Percentiles rank a stretch among this genome's conserved stretches.
Conservation (phyloP, 2,113 vertebrate genomes). For the Colius striatus region DNA sequence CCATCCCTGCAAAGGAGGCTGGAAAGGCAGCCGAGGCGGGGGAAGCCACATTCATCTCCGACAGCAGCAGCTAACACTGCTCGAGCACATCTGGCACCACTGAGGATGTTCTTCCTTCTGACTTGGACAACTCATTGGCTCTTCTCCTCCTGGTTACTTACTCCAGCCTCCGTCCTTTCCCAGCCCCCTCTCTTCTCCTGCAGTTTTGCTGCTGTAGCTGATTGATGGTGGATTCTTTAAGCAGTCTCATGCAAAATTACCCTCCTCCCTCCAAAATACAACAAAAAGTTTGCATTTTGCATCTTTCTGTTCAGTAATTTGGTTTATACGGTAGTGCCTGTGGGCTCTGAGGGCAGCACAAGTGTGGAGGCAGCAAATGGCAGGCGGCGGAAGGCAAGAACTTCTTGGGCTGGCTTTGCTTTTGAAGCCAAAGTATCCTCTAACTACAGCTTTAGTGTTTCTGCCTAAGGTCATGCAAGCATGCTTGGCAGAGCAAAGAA, state of each 20-base stretch:
- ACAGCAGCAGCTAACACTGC: accelerated
- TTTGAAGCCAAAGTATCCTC: constrained; percentile 22
- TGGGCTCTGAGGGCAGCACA: not conserved
- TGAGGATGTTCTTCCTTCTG: not conserved
- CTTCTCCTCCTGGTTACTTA: not conserved
- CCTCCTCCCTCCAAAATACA: not conserved
- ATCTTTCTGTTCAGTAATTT: not conserved
- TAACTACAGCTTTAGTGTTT: constrained; percentile 41
- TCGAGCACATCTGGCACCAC: not conserved
- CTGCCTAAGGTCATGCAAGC: constrained; percentile 46
- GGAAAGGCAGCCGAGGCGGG: not conserved
- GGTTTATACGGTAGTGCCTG: not conserved
- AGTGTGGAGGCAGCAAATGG: constrained; percentile 23
- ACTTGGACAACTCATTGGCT: not conserved
- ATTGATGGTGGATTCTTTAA: not conserved
- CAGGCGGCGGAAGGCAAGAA: not conserved
- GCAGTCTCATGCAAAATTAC: not conserved
- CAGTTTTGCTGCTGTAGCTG: not conserved
- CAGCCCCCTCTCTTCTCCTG: not conserved
- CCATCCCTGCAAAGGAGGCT: not conserved
- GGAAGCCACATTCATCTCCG: not conserved
- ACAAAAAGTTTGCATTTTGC: not conserved
- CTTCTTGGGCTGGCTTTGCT: constrained; percentile 29
- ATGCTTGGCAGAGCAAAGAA: constrained; percentile 32
- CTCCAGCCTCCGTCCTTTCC: not conserved